Percentiles rank a stretch among this genome's conserved stretches.
These are phyloP conservation scores for Rhombomys opimus DNA, from an alignment of 2,113 vertebrate genomes.

Conservation along the genomic window DNA sequence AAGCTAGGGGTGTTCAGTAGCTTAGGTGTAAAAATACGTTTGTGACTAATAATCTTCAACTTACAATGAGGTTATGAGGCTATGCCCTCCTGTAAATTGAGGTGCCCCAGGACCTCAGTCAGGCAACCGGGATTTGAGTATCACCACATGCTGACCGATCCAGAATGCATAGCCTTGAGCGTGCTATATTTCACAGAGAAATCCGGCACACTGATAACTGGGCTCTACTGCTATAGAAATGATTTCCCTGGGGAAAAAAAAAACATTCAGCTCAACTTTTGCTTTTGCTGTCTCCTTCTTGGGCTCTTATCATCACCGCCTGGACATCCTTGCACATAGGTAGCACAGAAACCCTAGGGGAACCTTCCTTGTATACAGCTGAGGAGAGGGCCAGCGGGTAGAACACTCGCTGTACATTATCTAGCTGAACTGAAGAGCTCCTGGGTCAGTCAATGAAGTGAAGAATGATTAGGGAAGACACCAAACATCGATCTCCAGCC, in stretches of 20 bases:
- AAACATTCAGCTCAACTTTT: not conserved
- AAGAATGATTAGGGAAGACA: not conserved
- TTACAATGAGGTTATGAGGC: not conserved
- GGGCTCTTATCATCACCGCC: not conserved
- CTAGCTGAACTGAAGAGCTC: not conserved
- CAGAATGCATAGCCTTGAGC: not conserved
- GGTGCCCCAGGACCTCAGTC: too few relatives aligned
- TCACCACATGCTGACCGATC: not conserved
- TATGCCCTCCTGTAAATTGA: too few relatives aligned
- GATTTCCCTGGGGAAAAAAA: constrained; percentile 34
- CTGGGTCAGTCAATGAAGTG: not conserved
- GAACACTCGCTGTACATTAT: too few relatives aligned
- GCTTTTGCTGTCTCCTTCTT: not conserved
- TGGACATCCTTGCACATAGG: not conserved
- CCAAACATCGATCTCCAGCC: too few relatives aligned
- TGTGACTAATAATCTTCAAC: not conserved
- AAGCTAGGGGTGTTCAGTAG: not conserved
- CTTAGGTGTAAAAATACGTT: not conserved
- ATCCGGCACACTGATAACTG: not conserved
- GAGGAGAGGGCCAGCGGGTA: not conserved
- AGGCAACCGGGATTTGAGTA: not conserved
- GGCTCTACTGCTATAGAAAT: not conserved
- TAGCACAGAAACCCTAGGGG: not conserved
- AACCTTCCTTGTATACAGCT: not conserved
- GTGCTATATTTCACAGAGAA: not conserved